A percentile compares a stretch with the other conserved stretches of the same genome.
These are phyloP conservation scores for Ptilorrhoa leucosticta DNA, from an alignment of 2,113 vertebrate genomes.

Conservation along the genomic window DNA sequence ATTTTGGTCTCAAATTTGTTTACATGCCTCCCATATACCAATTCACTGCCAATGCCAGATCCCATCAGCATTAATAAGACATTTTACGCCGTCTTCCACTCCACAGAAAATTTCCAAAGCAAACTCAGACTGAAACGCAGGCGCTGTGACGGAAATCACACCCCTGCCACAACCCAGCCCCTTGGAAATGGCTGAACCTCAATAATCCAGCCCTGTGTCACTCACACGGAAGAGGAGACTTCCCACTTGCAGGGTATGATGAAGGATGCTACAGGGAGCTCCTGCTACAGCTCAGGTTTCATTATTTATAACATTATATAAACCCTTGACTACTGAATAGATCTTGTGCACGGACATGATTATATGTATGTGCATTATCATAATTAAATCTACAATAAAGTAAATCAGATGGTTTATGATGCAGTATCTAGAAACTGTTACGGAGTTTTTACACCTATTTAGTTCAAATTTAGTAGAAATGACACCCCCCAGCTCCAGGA, in stretches of 20 bases:
- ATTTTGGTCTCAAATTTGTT: background rate
- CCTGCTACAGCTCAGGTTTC: background rate
- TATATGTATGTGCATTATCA: background rate
- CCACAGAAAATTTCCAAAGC: background rate
- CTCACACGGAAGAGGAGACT: background rate
- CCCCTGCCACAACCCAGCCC: background rate
- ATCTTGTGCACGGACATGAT: background rate
- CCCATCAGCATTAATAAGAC: background rate
- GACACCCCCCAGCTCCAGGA: background rate
- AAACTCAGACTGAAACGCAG: background rate
- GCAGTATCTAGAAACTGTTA: background rate
- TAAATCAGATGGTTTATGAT: background rate
- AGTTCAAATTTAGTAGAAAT: background rate
- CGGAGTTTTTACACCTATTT: background rate
- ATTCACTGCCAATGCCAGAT: background rate
- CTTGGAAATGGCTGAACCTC: background rate
- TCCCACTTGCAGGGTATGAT: background rate
- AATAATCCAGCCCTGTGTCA: accelerated
- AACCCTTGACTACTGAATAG: background rate
- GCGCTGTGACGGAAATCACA: background rate
- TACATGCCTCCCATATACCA: background rate
- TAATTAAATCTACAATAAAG: background rate
- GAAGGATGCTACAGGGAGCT: background rate
- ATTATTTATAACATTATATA: background rate
- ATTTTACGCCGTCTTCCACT: background rate